Base-by-base conservation (phyloP, 2,113 vertebrate species). In the Pseudopipra pipra region DNA sequence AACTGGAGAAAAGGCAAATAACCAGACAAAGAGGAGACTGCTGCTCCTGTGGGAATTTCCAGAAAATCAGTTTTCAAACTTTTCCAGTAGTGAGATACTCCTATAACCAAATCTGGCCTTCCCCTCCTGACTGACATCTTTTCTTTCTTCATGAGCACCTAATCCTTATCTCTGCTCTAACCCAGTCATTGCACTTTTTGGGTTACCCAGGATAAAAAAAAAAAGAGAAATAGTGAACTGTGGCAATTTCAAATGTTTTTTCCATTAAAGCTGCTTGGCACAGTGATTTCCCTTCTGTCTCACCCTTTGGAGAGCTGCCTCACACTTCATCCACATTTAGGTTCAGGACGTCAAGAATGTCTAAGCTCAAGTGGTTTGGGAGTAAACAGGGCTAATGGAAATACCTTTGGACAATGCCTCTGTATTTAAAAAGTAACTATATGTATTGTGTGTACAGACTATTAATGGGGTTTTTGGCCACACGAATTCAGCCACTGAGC, bases 371-470 rank as follows among this genome's bases (percentile, higher is more conserved):
- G 80, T 31, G 88, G 80, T 87, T 84, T 90, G 76, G 83, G 77
- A 86, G 61, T 61, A 92, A 95, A 90, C n/a, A 88, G 56, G 73
- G 16, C 79, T 63, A 67, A 85, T 43, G 89, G 80, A 94, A 96
- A 97, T 90, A 87, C 31, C 52, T 82, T 83, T 85, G 88, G 73
- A 96, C 86, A 97, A 97, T 94, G 86, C 65, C 86, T 75, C 88
- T 95, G 37, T 93, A 95, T 94, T 93, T 94, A 82, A 92, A 67
- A 88, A 79, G 46, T 46, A 85, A 31, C 88, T 96, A 92, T 93
- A 92, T 95, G 73, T 92, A 85, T 65, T 78, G 17, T 65, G 52
- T 43, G 83, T 70, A 51, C 88, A 39, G 89, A 54, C 33, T 95
- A 70, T 91, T 94, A 92, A 82, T 82, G 80, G 76, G 46, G 56